phyloP scores from a whole-genome alignment of 2,113 vertebrate species.

The Phylloscopus trochiloides region DNA sequence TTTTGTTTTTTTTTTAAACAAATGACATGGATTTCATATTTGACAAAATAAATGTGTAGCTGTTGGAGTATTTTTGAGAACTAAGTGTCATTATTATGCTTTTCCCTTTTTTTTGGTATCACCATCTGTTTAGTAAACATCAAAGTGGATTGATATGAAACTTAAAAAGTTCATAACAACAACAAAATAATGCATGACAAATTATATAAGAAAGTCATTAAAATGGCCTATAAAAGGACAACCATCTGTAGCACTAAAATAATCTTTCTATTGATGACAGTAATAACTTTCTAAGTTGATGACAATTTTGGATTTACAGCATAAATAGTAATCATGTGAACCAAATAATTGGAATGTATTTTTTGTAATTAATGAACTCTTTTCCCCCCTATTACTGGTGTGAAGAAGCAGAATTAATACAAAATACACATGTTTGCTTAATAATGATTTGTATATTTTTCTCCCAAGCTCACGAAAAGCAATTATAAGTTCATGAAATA shows the following conservation, averaged over 20 bases:
- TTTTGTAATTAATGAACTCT: slow-evolving; percentile 42
- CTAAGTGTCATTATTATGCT: slow-evolving; percentile 59
- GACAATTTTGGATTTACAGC: slow-evolving; percentile 63
- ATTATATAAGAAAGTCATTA: slow-evolving; percentile 78
- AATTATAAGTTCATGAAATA: not conserved
- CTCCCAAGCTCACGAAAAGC: not conserved
- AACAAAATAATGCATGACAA: slow-evolving; percentile 74
- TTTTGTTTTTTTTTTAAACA: not conserved
- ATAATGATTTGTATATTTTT: not conserved
- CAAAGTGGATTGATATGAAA: slow-evolving; percentile 72
- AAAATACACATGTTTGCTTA: not conserved
- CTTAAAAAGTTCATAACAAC: slow-evolving; percentile 69
- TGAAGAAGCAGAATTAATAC: not conserved
- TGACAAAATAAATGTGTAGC: slow-evolving; percentile 40
- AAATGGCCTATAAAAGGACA: slow-evolving; percentile 73
- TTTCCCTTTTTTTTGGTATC: slow-evolving; percentile 36
- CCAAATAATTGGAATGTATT: slow-evolving; percentile 38
- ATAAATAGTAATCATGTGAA: slow-evolving; percentile 50
- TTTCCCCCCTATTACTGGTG: not conserved
- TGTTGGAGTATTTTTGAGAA: slow-evolving; percentile 35
- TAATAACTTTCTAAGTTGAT: slow-evolving; percentile 58
- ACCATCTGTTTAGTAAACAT: slow-evolving; percentile 78
- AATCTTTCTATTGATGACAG: slow-evolving; percentile 63
- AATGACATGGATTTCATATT: slow-evolving; percentile 33
- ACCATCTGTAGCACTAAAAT: slow-evolving; percentile 72